Conservation (phyloP, 2,888 invertebrate genomes). For the Pachliopta kotzebuea region DNA sequence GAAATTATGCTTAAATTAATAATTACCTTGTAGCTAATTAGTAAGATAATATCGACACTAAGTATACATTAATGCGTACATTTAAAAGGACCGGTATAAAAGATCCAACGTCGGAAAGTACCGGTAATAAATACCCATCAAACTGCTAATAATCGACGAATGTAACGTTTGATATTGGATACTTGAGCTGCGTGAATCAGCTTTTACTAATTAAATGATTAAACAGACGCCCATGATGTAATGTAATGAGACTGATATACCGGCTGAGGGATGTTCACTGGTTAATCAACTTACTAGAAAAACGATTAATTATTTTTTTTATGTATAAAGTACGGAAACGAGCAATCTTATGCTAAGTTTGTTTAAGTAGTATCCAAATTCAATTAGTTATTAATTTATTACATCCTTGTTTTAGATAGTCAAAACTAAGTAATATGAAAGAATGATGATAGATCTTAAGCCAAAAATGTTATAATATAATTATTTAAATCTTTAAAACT, state of each 20-base stretch:
- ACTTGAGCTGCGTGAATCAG: constrained; percentile 21
- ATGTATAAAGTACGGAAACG: neutral
- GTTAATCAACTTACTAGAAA: neutral
- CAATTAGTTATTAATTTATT: no score
- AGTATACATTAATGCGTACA: neutral
- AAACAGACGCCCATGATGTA: constrained; percentile 30
- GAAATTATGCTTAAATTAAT: neutral
- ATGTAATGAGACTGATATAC: constrained; percentile 30
- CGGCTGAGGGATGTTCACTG: constrained; percentile 20
- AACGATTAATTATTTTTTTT: neutral
- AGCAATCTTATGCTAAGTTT: no score
- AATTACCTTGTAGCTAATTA: neutral
- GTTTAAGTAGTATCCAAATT: no score
- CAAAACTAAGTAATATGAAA: no score
- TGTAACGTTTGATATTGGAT: constrained; percentile 22
- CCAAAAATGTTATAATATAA: no score
- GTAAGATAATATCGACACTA: neutral
- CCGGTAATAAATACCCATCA: neutral
- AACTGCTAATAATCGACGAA: constrained; percentile 9
- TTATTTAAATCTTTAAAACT: no score
- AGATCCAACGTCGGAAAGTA: neutral
- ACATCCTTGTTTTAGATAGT: no score
- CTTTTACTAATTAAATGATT: constrained; percentile 31
- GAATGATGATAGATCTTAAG: no score
- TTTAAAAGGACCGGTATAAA: constrained; percentile 5